Evolutionary conservation across 2,888 invertebrate species (phyloP).

Genomic region (Leptopilina syphax): DNA sequence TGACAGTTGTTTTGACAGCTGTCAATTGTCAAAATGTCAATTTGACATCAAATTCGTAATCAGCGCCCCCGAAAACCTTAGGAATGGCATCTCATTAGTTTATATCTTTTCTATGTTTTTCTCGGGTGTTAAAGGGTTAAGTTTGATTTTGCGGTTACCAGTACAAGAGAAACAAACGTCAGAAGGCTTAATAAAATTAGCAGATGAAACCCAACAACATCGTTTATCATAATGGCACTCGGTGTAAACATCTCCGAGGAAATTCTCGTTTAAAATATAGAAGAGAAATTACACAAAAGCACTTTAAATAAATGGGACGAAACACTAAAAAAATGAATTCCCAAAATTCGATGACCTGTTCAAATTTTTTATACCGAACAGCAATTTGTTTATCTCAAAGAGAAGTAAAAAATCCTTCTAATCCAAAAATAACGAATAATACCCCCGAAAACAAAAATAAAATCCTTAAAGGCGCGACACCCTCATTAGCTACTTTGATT

Average conservation of each 20-base stretch:
- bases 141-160: constrained; percentile 43
- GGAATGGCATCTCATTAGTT: no score
- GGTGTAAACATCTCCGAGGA: constrained; percentile 49
- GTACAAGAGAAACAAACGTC: constrained; percentile 41
- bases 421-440: not conserved
- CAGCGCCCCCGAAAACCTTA: no score
- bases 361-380: constrained; percentile 32
- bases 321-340: constrained; percentile 14
- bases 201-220: constrained; percentile 55
- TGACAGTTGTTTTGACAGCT: no score
- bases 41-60: no score
- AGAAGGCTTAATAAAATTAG: constrained; percentile 43
- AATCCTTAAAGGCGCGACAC: not conserved
- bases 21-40: no score
- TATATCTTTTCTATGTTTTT: no score
- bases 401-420: not conserved
- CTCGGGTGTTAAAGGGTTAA: no score
- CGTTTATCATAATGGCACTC: constrained; percentile 44
- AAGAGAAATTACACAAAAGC: constrained; percentile 51
- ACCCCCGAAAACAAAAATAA: not conserved
- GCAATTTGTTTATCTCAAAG: not conserved
- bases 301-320: constrained; percentile 51
- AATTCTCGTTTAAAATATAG: constrained; percentile 51
- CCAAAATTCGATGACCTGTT: constrained; percentile 44
- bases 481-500: not conserved